Conservation (phyloP, 2,113 vertebrate species). For the Tyto alba region DNA sequence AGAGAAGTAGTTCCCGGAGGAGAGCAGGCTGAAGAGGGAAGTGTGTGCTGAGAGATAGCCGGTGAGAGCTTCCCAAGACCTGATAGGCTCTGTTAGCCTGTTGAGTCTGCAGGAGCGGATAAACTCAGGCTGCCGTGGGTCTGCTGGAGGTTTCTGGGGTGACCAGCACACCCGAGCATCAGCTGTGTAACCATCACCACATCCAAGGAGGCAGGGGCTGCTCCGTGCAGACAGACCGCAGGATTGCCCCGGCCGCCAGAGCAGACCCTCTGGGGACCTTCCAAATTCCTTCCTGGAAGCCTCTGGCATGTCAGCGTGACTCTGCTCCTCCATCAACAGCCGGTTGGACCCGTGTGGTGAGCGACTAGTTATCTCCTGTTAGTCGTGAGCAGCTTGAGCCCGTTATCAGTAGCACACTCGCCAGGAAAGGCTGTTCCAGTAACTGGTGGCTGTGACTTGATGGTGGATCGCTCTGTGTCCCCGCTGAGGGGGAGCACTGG, state of each 20-base stretch:
- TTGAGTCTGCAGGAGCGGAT: neutral
- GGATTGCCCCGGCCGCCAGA: neutral
- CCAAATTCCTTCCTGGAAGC: neutral
- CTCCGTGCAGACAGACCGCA: neutral
- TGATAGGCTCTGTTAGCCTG: neutral
- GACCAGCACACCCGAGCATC: accelerated
- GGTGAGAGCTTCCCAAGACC: neutral
- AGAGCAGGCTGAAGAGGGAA: neutral
- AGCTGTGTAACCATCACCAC: accelerated
- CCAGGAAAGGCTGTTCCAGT: neutral
- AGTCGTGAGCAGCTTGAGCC: neutral
- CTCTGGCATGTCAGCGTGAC: accelerated
- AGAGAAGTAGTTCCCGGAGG: neutral
- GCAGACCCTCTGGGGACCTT: neutral
- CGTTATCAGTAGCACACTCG: accelerated
- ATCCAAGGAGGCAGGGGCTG: neutral
- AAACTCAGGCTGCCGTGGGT: neutral
- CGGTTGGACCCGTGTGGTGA: accelerated
- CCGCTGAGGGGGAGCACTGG: no score
- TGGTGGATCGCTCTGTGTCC: neutral
- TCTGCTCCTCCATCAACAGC: neutral
- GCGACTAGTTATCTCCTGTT: neutral
- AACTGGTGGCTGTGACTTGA: neutral
- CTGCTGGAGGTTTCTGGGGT: neutral
- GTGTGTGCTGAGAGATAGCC: neutral